phyloP scores from a whole-genome alignment of 1,140 invertebrate species.

The Drosophila sucinea region DNA sequence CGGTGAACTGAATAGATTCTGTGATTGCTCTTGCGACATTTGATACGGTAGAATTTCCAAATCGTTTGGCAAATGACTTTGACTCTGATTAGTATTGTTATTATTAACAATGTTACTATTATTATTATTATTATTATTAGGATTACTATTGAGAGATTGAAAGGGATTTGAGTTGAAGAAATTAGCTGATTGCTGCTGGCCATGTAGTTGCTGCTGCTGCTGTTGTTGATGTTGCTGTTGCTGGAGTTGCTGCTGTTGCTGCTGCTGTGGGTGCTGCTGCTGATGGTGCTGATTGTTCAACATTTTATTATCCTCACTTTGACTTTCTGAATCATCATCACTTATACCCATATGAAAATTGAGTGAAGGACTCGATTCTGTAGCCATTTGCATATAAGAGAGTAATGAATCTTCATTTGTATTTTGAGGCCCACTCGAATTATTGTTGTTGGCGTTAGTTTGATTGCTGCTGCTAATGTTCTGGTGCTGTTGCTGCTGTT shows the following conservation, averaged over 20 bases:
- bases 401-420: conserved; percentile 75
- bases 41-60: conserved; percentile 78
- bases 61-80: conserved; percentile 72
- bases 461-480: conserved; percentile 34
- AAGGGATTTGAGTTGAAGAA: conserved; percentile 62
- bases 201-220: neutral
- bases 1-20: conserved; percentile 74
- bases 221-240: conserved; percentile 23
- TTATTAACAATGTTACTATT: conserved; percentile 15
- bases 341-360: conserved; percentile 80
- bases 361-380: conserved; percentile 71
- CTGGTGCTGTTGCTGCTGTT: conserved; percentile 49
- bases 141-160: conserved; percentile 35
- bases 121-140: neutral
- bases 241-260: conserved; percentile 36
- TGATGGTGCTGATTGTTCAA: conserved; percentile 38
- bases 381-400: conserved; percentile 79
- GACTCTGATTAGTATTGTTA: conserved; percentile 36
- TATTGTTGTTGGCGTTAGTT: conserved; percentile 55
- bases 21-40: conserved; percentile 76
- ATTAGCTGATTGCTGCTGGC: conserved; percentile 42
- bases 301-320: conserved; percentile 69
- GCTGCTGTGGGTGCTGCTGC: conserved; percentile 53
- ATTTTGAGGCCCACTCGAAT: conserved; percentile 53
- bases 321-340: conserved; percentile 69